Conservation (phyloP, 2,113 vertebrate genomes). For the Dascyllus trimaculatus region DNA sequence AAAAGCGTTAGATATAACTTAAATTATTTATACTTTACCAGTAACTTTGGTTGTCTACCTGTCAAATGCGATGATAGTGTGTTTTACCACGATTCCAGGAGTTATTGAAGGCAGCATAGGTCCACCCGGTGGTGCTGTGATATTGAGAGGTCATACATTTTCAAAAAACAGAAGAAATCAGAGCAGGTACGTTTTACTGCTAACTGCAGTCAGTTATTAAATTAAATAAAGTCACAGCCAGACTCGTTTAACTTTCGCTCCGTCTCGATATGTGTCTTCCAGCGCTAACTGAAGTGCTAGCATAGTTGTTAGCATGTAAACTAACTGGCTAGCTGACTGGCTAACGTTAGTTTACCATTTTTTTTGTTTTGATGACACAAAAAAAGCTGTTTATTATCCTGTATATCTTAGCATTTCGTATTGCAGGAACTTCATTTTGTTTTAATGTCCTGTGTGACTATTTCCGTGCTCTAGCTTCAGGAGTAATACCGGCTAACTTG, state of each 20-base stretch:
- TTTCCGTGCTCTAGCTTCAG: not conserved
- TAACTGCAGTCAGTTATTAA: not conserved
- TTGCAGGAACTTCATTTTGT: accelerated
- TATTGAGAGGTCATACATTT: conserved; percentile 80
- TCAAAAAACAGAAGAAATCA: conserved; percentile 4
- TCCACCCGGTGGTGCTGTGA: conserved; percentile 53
- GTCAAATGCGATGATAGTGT: accelerated
- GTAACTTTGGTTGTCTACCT: too few species aligned
- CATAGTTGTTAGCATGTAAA: conserved; percentile 34
- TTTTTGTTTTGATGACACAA: not conserved
- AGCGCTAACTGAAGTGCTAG: conserved; percentile 1
- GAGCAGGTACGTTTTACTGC: conserved; percentile 46
- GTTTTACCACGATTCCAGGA: not conserved
- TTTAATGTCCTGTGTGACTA: not conserved
- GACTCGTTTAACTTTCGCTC: not conserved
- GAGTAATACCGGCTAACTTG: not conserved
- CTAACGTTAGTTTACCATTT: conserved; percentile 3
- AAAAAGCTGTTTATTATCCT: not conserved
- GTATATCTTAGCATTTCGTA: accelerated
- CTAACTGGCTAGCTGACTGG: conserved; percentile 12
- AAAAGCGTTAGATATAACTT: too few species aligned
- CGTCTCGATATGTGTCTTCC: not conserved
- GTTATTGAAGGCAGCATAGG: conserved; percentile 4
- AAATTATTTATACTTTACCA: too few species aligned
- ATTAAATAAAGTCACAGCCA: not conserved